Base-by-base conservation (phyloP, 2,113 vertebrate species). In the Cyanoderma ruficeps region DNA sequence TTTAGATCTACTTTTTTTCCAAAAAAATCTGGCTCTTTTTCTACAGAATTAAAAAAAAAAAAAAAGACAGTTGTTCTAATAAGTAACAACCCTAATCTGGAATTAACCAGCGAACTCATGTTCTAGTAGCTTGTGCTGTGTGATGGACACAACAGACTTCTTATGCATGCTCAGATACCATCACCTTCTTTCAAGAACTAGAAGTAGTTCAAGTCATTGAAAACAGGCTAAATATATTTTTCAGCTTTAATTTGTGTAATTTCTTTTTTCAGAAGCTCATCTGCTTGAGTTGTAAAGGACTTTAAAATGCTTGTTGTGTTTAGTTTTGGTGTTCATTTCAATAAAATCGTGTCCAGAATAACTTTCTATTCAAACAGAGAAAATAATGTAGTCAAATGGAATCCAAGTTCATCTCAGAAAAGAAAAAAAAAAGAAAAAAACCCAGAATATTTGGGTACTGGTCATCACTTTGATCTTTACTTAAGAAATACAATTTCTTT, bases 11-110 rank as follows among this genome's bases (percentile, higher is more conserved):
- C 37, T 33, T 89, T 79, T 94, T 93, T 1, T 2, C 5, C 22
- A 57, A 69, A 92, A 96, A 93, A 96, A 75, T 63, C 13, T 82
- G 22, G 7, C 47, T 92, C 83, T 68, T 14, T 18, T 94, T 94
- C 23, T 94, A 50, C 27, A 75, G 39, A 94, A 97, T n/a, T 37
- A 37, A 37, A 11, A 49, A 67, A 67, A 75, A 10, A 57, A 57
- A 31, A 9, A 33, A 56, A 3, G 0, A 3, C 31, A 77, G 25
- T 39, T 56, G 1, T 84, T 84, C 17, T 65, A 3, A 2, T 33
- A 78, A 55, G 23, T 55, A 70, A 4, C 10, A 75, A 23, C 8
- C 17, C 71, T 37, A 59, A 14, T n/a, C 13, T 56, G 47, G 27
- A 85, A 64, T 35, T 55, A 75, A 39, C 4, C 9, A 35, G 10